Conservation (phyloP, 2,888 invertebrate genomes). For the Drosophila sordidula region DNA sequence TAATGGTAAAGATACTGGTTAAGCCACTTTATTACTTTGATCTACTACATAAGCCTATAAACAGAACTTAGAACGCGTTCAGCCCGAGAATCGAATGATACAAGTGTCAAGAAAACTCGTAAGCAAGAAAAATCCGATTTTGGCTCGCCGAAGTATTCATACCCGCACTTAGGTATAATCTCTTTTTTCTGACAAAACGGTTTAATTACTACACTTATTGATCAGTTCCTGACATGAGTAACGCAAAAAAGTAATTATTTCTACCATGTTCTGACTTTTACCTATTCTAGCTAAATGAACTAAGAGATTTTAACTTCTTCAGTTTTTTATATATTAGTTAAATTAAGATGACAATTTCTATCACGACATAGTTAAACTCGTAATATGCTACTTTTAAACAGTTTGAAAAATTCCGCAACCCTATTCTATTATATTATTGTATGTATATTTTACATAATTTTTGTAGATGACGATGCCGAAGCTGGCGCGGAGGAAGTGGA, state of each 20-base stretch:
- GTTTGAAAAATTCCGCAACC: neutral
- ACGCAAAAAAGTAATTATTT: too few relatives aligned
- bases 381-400: neutral
- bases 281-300: too few relatives aligned
- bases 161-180: constrained; percentile 31
- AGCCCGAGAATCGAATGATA: neutral
- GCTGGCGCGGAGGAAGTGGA: constrained; percentile 89
- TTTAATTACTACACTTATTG: neutral
- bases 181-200: neutral
- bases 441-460: neutral
- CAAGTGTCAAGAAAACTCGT: constrained; percentile 20
- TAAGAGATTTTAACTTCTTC: too few relatives aligned
- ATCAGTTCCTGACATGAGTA: neutral
- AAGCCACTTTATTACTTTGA: neutral
- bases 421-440: neutral
- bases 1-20: constrained; percentile 70
- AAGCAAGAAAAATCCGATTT: constrained; percentile 6
- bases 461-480: constrained; percentile 86
- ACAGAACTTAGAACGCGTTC: constrained; percentile 9
- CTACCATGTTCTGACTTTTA: too few relatives aligned
- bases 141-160: constrained; percentile 11
- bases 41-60: constrained; percentile 22
- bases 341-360: too few relatives aligned
- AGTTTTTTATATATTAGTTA: too few relatives aligned
- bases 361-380: too few relatives aligned